Base-by-base conservation (phyloP, 2,888 invertebrate genomes). In the Polylopha cassiicola region DNA sequence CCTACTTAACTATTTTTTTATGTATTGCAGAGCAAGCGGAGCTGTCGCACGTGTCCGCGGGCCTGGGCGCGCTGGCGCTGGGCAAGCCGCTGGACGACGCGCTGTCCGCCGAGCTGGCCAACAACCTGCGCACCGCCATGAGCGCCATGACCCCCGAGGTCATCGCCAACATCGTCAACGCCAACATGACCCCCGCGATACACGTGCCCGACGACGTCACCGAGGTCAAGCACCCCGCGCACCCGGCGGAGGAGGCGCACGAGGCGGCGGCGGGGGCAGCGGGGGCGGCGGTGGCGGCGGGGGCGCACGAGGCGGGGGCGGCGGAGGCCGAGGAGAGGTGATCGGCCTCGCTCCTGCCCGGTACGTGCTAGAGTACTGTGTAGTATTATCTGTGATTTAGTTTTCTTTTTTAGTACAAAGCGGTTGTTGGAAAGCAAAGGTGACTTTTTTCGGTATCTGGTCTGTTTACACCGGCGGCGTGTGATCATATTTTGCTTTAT, bases 71-170 rank as follows among this genome's bases (percentile, higher is more conserved):
- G 44, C 43, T 50, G 48, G 17, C 15, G 27, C 13, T 37, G 22
- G 21, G 17, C 10, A 36, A 28, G 20, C 34, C 43, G 22, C 21
- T 33, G 14, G 42, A 47, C 14, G n/a, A n/a, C 29, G 38, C 20
- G 29, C 24, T 36, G 6, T 28, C 52, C 13, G 53, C 51, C 7
- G 61, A 67, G 49, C 65, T 79, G 9, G 76, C 81, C 49, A 62
- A 60, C 64, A 72, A 77, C 56, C 65, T 82, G 50, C 71, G 79
- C 16, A 67, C 71, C 13, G 81, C 79, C 51, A 75, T 81, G 73
- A 68, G 67, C 47, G 59, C 55, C 50, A 75, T 79, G 76, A 58
- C 74, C 29, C 62, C 73, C 3, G 52, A 55, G 31, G 46, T 43
- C 39, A 55, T 71, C 53, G 73, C 73, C 38, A 62, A 61, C 58